These are phyloP conservation scores for Ceyx melanurus DNA, from an alignment of 2,113 vertebrate species.

Conservation along the genomic window DNA sequence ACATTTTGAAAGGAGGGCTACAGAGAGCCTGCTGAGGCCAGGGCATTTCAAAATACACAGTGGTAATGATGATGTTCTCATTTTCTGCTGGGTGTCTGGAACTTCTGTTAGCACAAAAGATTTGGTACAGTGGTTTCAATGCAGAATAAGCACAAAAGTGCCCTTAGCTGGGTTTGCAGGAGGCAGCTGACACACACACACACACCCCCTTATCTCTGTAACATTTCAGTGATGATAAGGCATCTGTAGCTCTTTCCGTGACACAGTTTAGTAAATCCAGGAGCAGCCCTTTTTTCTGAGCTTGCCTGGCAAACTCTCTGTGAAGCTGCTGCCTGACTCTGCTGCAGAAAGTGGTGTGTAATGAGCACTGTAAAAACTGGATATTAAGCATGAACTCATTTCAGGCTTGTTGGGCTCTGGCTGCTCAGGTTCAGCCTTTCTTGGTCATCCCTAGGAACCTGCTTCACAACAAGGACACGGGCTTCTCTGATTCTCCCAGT, in stretches of 20 bases:
- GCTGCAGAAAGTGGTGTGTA: neutral
- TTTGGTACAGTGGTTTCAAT: neutral
- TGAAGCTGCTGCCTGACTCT: neutral
- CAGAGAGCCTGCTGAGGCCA: neutral
- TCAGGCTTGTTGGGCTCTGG: neutral
- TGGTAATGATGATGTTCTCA: neutral
- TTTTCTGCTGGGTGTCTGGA: neutral
- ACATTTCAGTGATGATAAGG: slow-evolving; percentile 44
- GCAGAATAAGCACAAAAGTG: slow-evolving; percentile 4
- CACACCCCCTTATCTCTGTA: neutral
- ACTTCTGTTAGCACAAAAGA: neutral
- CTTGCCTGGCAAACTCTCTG: neutral
- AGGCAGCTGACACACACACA: neutral
- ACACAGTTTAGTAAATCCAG: slow-evolving; percentile 1
- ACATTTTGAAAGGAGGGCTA: neutral
- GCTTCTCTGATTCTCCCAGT: neutral
- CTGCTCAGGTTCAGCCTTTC: neutral
- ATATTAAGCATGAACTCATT: neutral
- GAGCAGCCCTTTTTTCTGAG: neutral
- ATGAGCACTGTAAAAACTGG: neutral
- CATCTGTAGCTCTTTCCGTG: slow-evolving; percentile 35
- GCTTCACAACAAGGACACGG: neutral
- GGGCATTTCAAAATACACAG: neutral
- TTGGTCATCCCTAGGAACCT: neutral
- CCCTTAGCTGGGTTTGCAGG: slow-evolving; percentile 1